Conservation (phyloP, 2,113 vertebrate genomes). For the Lipotes vexillifer region DNA sequence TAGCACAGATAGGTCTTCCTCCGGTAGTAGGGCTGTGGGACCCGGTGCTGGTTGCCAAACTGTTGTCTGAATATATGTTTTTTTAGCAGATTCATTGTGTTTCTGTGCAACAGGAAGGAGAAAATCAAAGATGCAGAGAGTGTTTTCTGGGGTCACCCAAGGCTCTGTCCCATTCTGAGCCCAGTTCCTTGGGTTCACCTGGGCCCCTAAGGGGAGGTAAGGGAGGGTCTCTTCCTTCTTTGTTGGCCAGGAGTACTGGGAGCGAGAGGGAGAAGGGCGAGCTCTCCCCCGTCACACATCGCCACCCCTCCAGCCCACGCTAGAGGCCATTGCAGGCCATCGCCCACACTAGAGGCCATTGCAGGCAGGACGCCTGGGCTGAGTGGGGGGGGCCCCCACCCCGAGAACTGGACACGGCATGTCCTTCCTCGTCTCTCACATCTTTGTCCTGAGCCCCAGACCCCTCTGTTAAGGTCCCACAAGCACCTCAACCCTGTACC, state of each 20-base stretch:
- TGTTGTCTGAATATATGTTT: neutral
- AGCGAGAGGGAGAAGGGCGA: neutral
- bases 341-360: neutral
- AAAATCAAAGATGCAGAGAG: neutral
- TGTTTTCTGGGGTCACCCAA: accelerated
- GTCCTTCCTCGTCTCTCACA: neutral
- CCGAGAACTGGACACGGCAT: neutral
- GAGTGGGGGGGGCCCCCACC: no score
- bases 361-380: neutral
- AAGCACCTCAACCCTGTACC: neutral
- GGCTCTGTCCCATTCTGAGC: neutral
- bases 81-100: neutral
- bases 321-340: no score
- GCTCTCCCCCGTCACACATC: no score
- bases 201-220: no score
- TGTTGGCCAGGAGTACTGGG: neutral
- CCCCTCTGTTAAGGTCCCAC: neutral
- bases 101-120: neutral
- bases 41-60: neutral
- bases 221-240: neutral
- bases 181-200: neutral
- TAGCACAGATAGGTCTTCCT: conserved; percentile 52
- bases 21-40: accelerated
- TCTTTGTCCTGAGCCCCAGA: neutral
- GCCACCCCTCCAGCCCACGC: neutral